These are phyloP conservation scores for Oscheius myriophilus DNA, from an alignment of 2,888 invertebrate species.

Conservation along the genomic window DNA sequence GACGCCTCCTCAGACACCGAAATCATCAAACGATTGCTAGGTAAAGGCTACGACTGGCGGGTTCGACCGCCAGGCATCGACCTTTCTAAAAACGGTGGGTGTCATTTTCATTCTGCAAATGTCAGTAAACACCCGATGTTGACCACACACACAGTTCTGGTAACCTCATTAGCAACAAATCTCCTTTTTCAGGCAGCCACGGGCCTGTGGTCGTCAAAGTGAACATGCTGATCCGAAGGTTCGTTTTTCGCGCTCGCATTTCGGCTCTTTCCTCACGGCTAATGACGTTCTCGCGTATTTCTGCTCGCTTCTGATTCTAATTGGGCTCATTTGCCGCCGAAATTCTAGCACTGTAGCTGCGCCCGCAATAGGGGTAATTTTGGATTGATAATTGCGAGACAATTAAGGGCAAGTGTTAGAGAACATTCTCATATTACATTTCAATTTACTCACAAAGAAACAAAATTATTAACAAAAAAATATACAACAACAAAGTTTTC, in stretches of 20 bases:
- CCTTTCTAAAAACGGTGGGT: slow-evolving; percentile 43
- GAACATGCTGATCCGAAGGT: slow-evolving; percentile 68
- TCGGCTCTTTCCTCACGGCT: slow-evolving; percentile 12
- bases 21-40: slow-evolving; percentile 64
- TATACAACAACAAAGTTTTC: too few relatives aligned
- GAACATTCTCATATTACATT: too few relatives aligned
- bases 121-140: too few relatives aligned
- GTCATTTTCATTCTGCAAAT: background rate
- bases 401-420: too few relatives aligned
- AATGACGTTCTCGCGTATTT: slow-evolving; percentile 20
- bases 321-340: slow-evolving; percentile 28
- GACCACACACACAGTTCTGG: too few relatives aligned
- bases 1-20: slow-evolving; percentile 64
- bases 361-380: slow-evolving; percentile 14
- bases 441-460: too few relatives aligned
- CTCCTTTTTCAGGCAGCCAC: slow-evolving; percentile 50
- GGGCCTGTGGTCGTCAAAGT: slow-evolving; percentile 67
- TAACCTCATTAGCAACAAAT: slow-evolving; percentile 1
- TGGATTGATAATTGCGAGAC: background rate
- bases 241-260: slow-evolving; percentile 16
- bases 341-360: slow-evolving; percentile 20
- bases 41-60: slow-evolving; percentile 68
- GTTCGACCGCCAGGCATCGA: slow-evolving; percentile 69
- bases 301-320: slow-evolving; percentile 16
- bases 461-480: too few relatives aligned